These are phyloP conservation scores for Hirtodrosophila alboralis DNA, from an alignment of 2,888 invertebrate genomes.

Conservation along the genomic window DNA sequence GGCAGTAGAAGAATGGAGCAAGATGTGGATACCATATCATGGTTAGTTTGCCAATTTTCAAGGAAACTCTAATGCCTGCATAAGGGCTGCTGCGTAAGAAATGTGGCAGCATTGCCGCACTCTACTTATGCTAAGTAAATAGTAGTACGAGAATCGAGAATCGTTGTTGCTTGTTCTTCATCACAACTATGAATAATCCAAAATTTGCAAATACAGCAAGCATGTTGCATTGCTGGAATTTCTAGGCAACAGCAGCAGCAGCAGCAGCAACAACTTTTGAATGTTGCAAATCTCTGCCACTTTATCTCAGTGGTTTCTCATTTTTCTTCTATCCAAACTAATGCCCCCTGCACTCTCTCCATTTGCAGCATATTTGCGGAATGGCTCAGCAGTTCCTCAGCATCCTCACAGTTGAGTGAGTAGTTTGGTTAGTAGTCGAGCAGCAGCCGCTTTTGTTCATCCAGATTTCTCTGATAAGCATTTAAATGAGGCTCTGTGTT, in stretches of 20 bases:
- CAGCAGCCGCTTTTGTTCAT: slow-evolving; percentile 80
- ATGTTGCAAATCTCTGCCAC: slow-evolving; percentile 77
- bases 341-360: slow-evolving; percentile 11
- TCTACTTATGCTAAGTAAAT: slow-evolving; percentile 72
- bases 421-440: slow-evolving; percentile 65
- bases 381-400: slow-evolving; percentile 57
- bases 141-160: slow-evolving; percentile 44
- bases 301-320: slow-evolving; percentile 79
- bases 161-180: slow-evolving; percentile 48
- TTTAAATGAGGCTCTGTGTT: slow-evolving; percentile 76
- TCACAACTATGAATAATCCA: slow-evolving; percentile 73
- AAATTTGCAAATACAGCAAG: slow-evolving; percentile 71
- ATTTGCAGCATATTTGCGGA: slow-evolving; percentile 53
- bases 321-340: slow-evolving; percentile 69
- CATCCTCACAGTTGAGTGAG: slow-evolving; percentile 65
- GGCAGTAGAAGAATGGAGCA: slow-evolving; percentile 20
- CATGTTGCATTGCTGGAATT: slow-evolving; percentile 65
- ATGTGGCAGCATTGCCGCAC: slow-evolving; percentile 55
- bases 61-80: slow-evolving; percentile 59
- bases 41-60: slow-evolving; percentile 68
- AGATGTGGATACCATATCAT: slow-evolving; percentile 46
- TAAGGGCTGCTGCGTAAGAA: slow-evolving; percentile 75
- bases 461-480: slow-evolving; percentile 79
- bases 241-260: slow-evolving; percentile 33
- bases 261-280: slow-evolving; percentile 63